phyloP scores from a whole-genome alignment of 2,888 invertebrate genomes.

The Cataglyphis albicans region DNA sequence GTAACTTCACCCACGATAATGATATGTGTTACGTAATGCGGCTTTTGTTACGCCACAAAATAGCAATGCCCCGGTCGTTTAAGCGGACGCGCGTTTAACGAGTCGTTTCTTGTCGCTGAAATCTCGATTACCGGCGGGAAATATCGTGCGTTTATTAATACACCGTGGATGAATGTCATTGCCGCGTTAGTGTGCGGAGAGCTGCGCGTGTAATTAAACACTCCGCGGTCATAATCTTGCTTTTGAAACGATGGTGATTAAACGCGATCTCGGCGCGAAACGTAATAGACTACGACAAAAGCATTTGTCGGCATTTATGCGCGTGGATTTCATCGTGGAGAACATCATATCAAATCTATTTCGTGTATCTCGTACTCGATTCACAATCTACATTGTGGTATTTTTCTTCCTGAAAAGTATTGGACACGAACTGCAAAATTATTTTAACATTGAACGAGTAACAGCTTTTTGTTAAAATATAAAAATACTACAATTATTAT shows the following conservation, averaged over 20 bases:
- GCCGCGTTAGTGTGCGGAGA: background rate
- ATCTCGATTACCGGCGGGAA: constrained; percentile 42
- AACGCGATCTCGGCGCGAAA: constrained; percentile 26
- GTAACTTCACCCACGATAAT: constrained; percentile 7
- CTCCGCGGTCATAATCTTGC: constrained; percentile 30
- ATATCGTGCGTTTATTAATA: constrained; percentile 43
- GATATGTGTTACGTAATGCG: constrained; percentile 5
- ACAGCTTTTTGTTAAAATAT: background rate
- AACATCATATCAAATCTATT: background rate
- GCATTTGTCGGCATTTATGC: background rate
- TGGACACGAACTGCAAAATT: background rate
- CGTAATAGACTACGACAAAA: constrained; percentile 25
- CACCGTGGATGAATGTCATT: constrained; percentile 29
- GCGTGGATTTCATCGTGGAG: background rate
- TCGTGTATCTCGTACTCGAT: background rate
- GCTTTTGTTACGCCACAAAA: constrained; percentile 33
- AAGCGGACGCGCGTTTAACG: constrained; percentile 35
- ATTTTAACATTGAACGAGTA: background rate
- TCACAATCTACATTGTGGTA: background rate
- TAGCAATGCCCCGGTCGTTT: constrained; percentile 8
- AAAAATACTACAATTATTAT: constrained; percentile 1
- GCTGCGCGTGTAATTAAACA: constrained; percentile 42
- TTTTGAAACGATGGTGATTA: constrained; percentile 37
- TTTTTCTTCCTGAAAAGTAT: background rate
- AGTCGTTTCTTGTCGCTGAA: constrained; percentile 38